Conservation (phyloP, 2,888 invertebrate genomes). For the Platycheirus rosarum region DNA sequence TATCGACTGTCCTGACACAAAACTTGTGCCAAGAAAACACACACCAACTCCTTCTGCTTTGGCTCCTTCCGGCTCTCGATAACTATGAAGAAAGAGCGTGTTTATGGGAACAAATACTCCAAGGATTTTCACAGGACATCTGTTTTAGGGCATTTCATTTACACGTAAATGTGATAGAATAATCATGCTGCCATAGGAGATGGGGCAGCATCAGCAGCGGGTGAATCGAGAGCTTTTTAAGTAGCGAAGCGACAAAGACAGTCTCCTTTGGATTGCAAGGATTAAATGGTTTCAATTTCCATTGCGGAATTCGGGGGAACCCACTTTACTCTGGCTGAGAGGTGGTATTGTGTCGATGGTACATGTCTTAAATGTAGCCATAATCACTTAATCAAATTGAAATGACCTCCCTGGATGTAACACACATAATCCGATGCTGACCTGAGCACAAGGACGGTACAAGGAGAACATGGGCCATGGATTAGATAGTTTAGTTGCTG, state of each 20-base stretch:
- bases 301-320: constrained; percentile 51
- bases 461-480: constrained; percentile 27
- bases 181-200: constrained; percentile 52
- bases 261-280: constrained; percentile 61
- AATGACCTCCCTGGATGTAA: constrained; percentile 62
- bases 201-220: not conserved
- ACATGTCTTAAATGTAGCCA: constrained; percentile 60
- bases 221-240: constrained; percentile 42
- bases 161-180: constrained; percentile 73
- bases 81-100: constrained; percentile 30
- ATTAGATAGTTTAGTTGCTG: constrained; percentile 54
- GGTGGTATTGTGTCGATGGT: constrained; percentile 51
- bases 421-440: constrained; percentile 52
- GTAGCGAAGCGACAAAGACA: constrained; percentile 43
- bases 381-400: constrained; percentile 74
- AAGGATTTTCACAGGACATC: constrained; percentile 68
- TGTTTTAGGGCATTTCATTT: constrained; percentile 73
- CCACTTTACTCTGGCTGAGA: constrained; percentile 16
- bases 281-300: constrained; percentile 67
- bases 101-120: constrained; percentile 65
- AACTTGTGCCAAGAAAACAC: constrained; percentile 49
- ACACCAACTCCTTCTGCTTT: not conserved
- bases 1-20: constrained; percentile 46
- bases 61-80: not conserved
- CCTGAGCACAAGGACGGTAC: not conserved